These are phyloP conservation scores for Ennomos erosarius DNA, from an alignment of 2,888 invertebrate genomes.

Conservation along the genomic window DNA sequence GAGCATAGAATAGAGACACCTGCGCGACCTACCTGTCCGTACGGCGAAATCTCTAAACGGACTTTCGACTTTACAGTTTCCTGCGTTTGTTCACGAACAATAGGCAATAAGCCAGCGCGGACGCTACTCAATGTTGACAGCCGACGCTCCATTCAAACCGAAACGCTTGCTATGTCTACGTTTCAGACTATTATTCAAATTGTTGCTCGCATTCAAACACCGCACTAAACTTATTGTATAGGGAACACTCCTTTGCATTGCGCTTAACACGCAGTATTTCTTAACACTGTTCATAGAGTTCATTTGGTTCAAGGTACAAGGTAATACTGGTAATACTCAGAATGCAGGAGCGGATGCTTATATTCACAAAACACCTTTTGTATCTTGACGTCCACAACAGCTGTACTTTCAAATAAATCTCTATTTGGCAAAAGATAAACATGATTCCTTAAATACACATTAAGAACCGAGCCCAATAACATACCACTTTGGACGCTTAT, in stretches of 20 bases:
- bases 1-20: slow-evolving; percentile 59
- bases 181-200: slow-evolving; percentile 65
- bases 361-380: slow-evolving; percentile 31
- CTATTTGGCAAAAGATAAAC: no score
- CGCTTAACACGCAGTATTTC: slow-evolving; percentile 15
- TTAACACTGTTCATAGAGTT: slow-evolving; percentile 13
- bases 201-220: slow-evolving; percentile 37
- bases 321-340: slow-evolving; percentile 28
- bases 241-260: slow-evolving; percentile 18
- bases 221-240: slow-evolving; percentile 26
- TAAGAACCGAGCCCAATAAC: no score
- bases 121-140: slow-evolving; percentile 62
- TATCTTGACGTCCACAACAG: no score
- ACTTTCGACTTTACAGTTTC: slow-evolving; percentile 82
- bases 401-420: no score
- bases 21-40: slow-evolving; percentile 82
- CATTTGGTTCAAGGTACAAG: slow-evolving; percentile 22
- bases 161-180: slow-evolving; percentile 56
- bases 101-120: slow-evolving; percentile 72
- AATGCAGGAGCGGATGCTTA: slow-evolving; percentile 30
- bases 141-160: slow-evolving; percentile 71
- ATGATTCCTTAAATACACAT: no score
- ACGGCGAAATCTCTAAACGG: slow-evolving; percentile 75
- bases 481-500: no score
- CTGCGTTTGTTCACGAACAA: slow-evolving; percentile 82